A percentile compares a stretch with the other conserved stretches of the same genome.
Evolutionary conservation across 2,888 invertebrate genomes (phyloP).

Genomic region (Melanostoma mellinum): DNA sequence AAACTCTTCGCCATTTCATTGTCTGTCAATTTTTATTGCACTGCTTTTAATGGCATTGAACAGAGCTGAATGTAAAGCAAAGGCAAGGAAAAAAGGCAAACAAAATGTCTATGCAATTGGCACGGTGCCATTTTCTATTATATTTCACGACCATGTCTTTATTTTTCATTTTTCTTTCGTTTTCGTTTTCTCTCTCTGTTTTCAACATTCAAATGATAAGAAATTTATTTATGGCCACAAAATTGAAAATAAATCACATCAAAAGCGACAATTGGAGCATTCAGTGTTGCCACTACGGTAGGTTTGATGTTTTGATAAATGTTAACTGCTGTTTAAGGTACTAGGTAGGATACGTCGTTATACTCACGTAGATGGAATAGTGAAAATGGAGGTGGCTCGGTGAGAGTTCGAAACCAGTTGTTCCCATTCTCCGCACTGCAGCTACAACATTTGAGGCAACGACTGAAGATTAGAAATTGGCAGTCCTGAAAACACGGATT

Average conservation of each 20-base stretch:
- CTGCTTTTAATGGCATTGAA: constrained; percentile 53
- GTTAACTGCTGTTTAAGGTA: no score
- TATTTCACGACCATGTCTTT: constrained; percentile 57
- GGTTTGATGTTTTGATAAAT: no score
- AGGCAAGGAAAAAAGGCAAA: constrained; percentile 10
- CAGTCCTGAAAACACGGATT: no score
- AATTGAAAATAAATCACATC: constrained; percentile 73
- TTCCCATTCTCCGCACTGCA: no score
- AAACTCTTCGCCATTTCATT: constrained; percentile 41
- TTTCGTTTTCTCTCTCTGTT: constrained; percentile 58
- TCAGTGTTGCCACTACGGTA: constrained; percentile 31
- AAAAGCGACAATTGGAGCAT: constrained; percentile 66
- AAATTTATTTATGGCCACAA: constrained; percentile 70
- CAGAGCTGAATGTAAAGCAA: constrained; percentile 26
- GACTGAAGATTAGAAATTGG: no score
- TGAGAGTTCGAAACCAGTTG: no score
- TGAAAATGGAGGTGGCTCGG: no score
- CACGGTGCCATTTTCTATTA: constrained; percentile 71
- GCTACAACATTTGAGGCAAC: no score
- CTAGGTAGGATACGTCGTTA: no score
- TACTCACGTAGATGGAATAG: no score
- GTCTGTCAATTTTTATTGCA: constrained; percentile 48
- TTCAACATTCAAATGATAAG: constrained; percentile 71
- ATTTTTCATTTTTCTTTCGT: constrained; percentile 47
- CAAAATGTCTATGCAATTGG: constrained; percentile 69